Percentiles rank a stretch among this genome's conserved stretches.
phyloP scores from a whole-genome alignment of 2,888 invertebrate species.

The Tetramorium bicarinatum region DNA sequence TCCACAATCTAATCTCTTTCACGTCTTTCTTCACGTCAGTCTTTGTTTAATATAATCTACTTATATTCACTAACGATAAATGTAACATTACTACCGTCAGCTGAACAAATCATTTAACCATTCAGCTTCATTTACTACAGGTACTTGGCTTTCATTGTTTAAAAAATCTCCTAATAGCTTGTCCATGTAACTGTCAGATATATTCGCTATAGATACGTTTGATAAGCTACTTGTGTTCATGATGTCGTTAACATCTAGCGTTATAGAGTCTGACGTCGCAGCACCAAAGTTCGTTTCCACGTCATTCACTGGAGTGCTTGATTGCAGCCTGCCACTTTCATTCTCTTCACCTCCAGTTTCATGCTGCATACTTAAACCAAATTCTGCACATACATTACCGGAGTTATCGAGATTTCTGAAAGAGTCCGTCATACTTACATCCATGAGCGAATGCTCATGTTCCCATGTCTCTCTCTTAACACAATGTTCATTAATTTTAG shows the following conservation, averaged over 20 bases:
- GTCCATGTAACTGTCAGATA: neutral
- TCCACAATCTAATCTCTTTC: neutral
- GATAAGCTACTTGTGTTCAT: neutral
- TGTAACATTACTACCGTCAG: neutral
- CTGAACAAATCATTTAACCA: conserved; percentile 1
- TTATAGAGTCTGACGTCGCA: neutral
- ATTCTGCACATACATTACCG: neutral
- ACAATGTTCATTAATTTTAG: neutral
- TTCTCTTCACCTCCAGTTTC: neutral
- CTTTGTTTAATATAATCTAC: neutral
- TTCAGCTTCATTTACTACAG: neutral
- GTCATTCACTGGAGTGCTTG: neutral
- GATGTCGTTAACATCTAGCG: neutral
- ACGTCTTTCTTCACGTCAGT: neutral
- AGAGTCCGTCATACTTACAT: neutral
- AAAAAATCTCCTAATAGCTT: neutral
- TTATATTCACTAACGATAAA: neutral
- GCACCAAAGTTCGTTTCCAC: too few relatives aligned
- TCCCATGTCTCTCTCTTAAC: neutral
- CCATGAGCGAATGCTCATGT: too few relatives aligned
- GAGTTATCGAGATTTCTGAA: neutral
- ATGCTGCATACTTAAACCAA: neutral
- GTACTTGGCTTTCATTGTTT: neutral
- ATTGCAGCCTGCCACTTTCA: neutral
- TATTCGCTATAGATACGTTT: neutral